phyloP scores from a whole-genome alignment of 2,888 invertebrate species.

The Troides helena region DNA sequence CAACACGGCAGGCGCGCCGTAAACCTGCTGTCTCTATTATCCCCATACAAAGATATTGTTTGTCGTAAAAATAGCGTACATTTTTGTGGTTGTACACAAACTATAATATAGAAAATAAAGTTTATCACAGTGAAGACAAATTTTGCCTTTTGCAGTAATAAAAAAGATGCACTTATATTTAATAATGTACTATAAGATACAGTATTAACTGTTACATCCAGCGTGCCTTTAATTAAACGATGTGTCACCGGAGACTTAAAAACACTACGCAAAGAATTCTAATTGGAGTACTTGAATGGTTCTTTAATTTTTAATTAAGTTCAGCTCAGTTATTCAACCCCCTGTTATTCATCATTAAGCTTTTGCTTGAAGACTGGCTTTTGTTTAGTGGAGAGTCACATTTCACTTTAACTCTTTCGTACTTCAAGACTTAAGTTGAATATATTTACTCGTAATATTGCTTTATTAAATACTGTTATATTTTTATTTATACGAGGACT shows the following conservation, averaged over 20 bases:
- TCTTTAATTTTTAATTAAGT: constrained; percentile 20
- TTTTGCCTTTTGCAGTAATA: constrained; percentile 2
- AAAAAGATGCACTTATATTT: neutral
- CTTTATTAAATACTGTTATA: neutral
- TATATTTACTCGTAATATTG: neutral
- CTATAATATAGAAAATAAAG: constrained; percentile 18
- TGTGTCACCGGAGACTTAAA: constrained; percentile 12
- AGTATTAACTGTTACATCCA: neutral
- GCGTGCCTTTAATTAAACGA: constrained; percentile 12
- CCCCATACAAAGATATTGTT: constrained; percentile 28
- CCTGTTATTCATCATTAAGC: constrained; percentile 17
- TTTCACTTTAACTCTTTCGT: neutral
- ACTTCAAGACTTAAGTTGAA: neutral
- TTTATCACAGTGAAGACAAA: constrained; percentile 19
- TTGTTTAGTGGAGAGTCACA: constrained; percentile 11
- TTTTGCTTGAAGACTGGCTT: constrained; percentile 8
- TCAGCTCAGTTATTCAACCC: constrained; percentile 13
- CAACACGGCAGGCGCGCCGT: constrained; percentile 23
- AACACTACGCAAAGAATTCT: constrained; percentile 7
- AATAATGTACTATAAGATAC: neutral
- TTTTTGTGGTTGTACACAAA: constrained; percentile 24
- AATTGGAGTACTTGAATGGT: constrained; percentile 16
- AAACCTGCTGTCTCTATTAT: constrained; percentile 28
- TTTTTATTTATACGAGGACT: neutral
- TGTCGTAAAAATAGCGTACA: constrained; percentile 28